Percentiles rank a stretch among this genome's conserved stretches.
Conservation (phyloP, 2,797 vertebrate species). For the Leucoraja ocellata region DNA sequence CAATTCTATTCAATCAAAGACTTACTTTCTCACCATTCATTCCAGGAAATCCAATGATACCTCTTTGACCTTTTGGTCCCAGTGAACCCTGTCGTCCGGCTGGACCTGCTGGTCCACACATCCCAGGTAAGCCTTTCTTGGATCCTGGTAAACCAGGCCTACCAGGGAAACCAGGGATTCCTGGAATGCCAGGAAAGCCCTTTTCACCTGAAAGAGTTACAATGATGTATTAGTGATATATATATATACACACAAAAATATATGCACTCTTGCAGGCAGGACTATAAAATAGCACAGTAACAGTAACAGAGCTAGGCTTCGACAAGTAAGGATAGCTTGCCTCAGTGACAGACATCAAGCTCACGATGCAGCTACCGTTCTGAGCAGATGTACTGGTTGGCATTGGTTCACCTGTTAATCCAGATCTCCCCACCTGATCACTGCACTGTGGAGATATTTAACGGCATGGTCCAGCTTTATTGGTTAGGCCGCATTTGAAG, state of each 20-base stretch:
- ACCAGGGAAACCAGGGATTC: conserved; percentile 52
- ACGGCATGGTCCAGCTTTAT: no score
- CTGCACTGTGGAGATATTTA: no score
- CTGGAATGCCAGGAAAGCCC: conserved; percentile 48
- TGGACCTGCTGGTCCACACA: conserved; percentile 51
- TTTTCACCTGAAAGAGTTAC: conserved; percentile 55
- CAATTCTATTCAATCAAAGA: neutral
- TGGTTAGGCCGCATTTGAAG: no score
- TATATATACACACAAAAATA: neutral
- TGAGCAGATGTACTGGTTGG: no score
- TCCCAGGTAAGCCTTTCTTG: conserved; percentile 52
- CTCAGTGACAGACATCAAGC: no score
- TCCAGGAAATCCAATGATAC: conserved; percentile 57
- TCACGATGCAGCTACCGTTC: no score
- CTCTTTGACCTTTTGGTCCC: conserved; percentile 53
- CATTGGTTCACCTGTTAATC: no score
- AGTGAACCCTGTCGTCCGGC: conserved; percentile 52
- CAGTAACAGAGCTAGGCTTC: neutral
- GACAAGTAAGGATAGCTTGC: neutral
- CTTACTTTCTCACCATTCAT: conserved; percentile 60
- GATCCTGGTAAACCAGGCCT: conserved; percentile 51
- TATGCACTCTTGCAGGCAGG: no score
- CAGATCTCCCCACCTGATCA: no score
- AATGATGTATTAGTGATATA: neutral
- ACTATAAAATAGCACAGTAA: neutral